phyloP scores from a whole-genome alignment of 2,888 invertebrate species.

The Chouioia cunea region DNA sequence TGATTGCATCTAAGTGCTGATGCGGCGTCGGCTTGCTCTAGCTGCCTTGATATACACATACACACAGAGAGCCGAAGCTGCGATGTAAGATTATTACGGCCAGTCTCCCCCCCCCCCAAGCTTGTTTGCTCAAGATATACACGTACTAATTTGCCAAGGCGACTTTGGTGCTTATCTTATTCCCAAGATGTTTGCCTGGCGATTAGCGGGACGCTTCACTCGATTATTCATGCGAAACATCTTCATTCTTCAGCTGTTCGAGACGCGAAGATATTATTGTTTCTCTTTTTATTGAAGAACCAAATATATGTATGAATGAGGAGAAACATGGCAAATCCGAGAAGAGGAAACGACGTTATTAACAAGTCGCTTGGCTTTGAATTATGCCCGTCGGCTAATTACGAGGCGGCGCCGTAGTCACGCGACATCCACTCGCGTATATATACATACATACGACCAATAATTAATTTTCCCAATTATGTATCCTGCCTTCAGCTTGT shows the following conservation, averaged over 20 bases:
- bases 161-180: conserved; percentile 23
- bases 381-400: conserved; percentile 65
- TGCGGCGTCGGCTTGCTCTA: conserved; percentile 10
- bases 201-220: too few species aligned
- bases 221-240: too few species aligned
- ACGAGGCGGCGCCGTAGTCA: conserved; percentile 54
- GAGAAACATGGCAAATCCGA: conserved; percentile 17
- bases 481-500: conserved; percentile 54
- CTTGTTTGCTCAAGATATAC: conserved; percentile 23
- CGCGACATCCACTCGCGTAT: conserved; percentile 62
- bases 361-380: conserved; percentile 64
- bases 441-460: conserved; percentile 56
- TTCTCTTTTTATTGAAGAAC: too few species aligned
- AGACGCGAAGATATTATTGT: too few species aligned
- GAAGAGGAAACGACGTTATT: conserved; percentile 46
- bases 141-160: conserved; percentile 18
- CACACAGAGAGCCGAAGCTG: neutral
- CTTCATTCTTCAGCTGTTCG: too few species aligned
- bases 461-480: conserved; percentile 67
- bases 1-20: conserved; percentile 61
- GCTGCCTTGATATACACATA: neutral
- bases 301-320: too few species aligned
- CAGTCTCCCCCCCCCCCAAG: conserved; percentile 21
- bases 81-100: neutral
- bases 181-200: neutral